phyloP scores from a whole-genome alignment of 2,113 vertebrate species.

The Callorhinus ursinus region DNA sequence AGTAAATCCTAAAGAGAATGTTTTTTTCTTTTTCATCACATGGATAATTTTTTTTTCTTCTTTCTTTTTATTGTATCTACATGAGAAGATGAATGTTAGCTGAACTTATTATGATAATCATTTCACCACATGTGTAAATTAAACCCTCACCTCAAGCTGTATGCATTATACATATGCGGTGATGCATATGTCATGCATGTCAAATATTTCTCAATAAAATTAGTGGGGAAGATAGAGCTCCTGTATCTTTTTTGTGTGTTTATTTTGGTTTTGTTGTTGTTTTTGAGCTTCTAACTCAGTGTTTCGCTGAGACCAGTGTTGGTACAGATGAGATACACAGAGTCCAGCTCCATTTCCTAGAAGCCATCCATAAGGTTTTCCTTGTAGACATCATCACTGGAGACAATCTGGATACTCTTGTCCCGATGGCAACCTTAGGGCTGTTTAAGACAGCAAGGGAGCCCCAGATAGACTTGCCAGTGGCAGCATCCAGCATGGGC shows the following conservation, averaged over 20 bases:
- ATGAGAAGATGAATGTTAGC: background rate
- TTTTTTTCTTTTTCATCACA: background rate
- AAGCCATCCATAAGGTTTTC: constrained; percentile 79
- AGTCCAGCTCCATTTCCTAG: constrained; percentile 65
- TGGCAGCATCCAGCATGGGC: constrained; percentile 93
- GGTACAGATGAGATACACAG: constrained; percentile 49
- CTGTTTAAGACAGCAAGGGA: constrained; percentile 92
- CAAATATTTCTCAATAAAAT: background rate
- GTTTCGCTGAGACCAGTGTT: constrained; percentile 72
- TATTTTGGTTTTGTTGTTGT: background rate
- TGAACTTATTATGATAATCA: background rate
- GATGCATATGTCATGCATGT: background rate
- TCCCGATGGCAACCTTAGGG: constrained; percentile 91
- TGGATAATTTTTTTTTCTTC: background rate
- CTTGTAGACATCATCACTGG: constrained; percentile 90
- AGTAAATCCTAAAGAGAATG: background rate
- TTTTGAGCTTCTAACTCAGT: constrained; percentile 67
- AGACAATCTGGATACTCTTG: constrained; percentile 93
- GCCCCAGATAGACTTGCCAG: constrained; percentile 92
- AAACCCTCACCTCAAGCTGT: background rate
- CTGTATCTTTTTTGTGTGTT: constrained; percentile 60
- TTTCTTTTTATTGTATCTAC: background rate
- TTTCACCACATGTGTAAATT: background rate
- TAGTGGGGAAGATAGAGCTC: constrained; percentile 32
- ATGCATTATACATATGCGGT: background rate